Evolutionary conservation across 2,797 vertebrate genomes (phyloP), one percentile per base, ranked within the genome.

Genomic region (Lithobates pipiens): DNA sequence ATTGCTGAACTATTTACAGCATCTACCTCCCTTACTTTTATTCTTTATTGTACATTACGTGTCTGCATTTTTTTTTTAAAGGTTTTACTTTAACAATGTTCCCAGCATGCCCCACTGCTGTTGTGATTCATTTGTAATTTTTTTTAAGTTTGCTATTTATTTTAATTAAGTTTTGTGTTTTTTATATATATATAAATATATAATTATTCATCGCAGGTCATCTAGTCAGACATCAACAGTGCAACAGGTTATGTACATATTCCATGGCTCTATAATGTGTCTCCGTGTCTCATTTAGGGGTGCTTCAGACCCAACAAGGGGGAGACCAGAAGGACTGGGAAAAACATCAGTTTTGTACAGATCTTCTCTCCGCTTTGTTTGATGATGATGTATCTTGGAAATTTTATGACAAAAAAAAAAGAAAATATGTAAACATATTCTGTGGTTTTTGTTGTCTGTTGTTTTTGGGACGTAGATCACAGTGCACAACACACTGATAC

Each of bases 311-410:
- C 42, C 46, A 1, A 13, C 63, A 11, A 32, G 25, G 13, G 8
- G 39, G 25, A 11, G n/a, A 27, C 36, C 42, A 29, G 75, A 44
- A 42, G 39, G 29, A 23, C 16, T 57, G 70, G 36, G 63, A 8
- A 21, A 1, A 27, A 57, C 39, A 32, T 18, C 32, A 10, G 5
- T 70, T 63, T 72, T 85, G 85, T 86, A 86, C 76, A 81, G 73
- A 71, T 82, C 54, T 77, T n/a, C 21, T 77, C 44, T 82, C n/a
- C 1, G 74, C 79, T 82, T 86, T n/a, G 74, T 71, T 86, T 86
- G 67, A 82, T n/a, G 71, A 86, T 77, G 82, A 32, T 81, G 78
- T 85, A 85, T 69, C 74, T 76, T 74, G 50, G 57, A 70, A 61
- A 69, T 71, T 76, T 70, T 77, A 84, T 44, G 44, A 77, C 82